Evolutionary conservation across 2,888 invertebrate genomes (phyloP).

Genomic region (Xanthia icteritia): DNA sequence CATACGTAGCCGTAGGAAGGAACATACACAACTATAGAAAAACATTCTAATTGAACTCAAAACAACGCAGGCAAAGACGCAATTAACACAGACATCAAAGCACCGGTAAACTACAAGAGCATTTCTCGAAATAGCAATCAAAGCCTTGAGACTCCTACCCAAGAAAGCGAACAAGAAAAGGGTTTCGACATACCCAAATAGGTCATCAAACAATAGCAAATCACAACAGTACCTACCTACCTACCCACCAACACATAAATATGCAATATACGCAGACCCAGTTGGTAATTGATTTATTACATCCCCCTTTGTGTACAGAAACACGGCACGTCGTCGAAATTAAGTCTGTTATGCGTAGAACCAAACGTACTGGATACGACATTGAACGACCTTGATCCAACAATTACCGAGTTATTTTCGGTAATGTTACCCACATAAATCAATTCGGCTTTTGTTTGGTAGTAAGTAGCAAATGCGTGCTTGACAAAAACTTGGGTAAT

Average conservation of each 20-base stretch:
- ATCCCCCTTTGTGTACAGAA: constrained; percentile 58
- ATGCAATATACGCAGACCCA: constrained; percentile 43
- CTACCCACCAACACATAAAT: constrained; percentile 14
- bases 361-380: constrained; percentile 58
- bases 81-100: background rate
- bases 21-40: background rate
- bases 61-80: background rate
- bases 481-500: constrained; percentile 24
- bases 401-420: constrained; percentile 53
- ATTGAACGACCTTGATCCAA: constrained; percentile 53
- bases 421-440: constrained; percentile 39
- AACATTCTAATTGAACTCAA: background rate
- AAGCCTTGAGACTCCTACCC: background rate
- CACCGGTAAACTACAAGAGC: constrained; percentile 1
- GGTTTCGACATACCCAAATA: constrained; percentile 2
- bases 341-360: constrained; percentile 46
- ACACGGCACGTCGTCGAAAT: constrained; percentile 55
- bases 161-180: background rate
- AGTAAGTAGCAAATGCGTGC: constrained; percentile 24
- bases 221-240: constrained; percentile 20
- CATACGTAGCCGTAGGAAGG: background rate
- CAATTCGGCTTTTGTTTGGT: constrained; percentile 38
- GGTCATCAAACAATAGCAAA: constrained; percentile 32
- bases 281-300: constrained; percentile 71
- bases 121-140: background rate